phyloP scores from a whole-genome alignment of 2,797 vertebrate species.

The Typhlichthys eigenmanni region DNA sequence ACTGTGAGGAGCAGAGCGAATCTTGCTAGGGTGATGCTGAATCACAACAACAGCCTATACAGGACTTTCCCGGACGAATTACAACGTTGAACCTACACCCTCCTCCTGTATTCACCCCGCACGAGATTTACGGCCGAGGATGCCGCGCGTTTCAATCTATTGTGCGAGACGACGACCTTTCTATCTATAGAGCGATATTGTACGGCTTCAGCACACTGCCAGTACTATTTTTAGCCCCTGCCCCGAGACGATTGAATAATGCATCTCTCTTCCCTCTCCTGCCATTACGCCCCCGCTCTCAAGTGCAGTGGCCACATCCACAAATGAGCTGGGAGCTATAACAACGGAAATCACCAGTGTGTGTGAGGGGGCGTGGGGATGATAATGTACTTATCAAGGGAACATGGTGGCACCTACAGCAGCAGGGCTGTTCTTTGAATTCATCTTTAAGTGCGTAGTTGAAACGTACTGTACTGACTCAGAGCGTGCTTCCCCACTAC shows the following conservation, averaged over 20 bases:
- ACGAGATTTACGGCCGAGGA: slow-evolving; percentile 29
- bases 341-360: slow-evolving; percentile 46
- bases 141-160: slow-evolving; percentile 46
- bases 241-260: slow-evolving; percentile 74
- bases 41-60: slow-evolving; percentile 55
- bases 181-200: slow-evolving; percentile 70
- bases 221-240: slow-evolving; percentile 73
- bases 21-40: slow-evolving; percentile 35
- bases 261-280: slow-evolving; percentile 44
- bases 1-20: slow-evolving; percentile 10
- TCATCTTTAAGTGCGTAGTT: slow-evolving; percentile 33
- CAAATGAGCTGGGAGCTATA: slow-evolving; percentile 47
- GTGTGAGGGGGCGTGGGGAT: background rate
- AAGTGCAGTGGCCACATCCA: slow-evolving; percentile 14
- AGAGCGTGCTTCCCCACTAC: slow-evolving; percentile 26
- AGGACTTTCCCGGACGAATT: slow-evolving; percentile 26
- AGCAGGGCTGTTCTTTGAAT: slow-evolving; percentile 18
- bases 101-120: background rate
- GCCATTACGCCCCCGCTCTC: background rate
- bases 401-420: slow-evolving; percentile 14
- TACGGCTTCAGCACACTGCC: slow-evolving; percentile 36
- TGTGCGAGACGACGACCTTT: slow-evolving; percentile 66
- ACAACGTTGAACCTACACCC: slow-evolving; percentile 15
- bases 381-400: slow-evolving; percentile 36
- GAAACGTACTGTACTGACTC: slow-evolving; percentile 25